Conservation (phyloP, 2,113 vertebrate species). For the Cavia porcellus region DNA sequence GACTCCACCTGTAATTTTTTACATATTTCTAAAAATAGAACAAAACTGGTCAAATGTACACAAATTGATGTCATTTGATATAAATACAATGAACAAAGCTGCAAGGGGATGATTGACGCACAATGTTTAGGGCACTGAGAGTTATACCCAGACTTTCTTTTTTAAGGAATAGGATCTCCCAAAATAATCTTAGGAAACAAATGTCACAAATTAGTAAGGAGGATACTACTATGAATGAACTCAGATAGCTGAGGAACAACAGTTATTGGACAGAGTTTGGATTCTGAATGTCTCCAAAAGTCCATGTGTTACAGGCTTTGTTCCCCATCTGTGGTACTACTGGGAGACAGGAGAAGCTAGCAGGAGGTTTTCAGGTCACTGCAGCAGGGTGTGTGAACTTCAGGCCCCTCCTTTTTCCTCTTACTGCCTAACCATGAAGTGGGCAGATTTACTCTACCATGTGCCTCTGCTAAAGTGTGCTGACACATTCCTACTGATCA, state of each 20-base stretch:
- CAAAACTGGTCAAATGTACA: background rate
- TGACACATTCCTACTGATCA: background rate
- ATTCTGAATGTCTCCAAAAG: background rate
- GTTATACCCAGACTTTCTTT: constrained; percentile 20
- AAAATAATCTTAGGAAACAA: constrained; percentile 72
- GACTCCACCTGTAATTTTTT: background rate
- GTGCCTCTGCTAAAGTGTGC: background rate
- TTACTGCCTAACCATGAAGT: background rate
- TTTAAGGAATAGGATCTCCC: constrained; percentile 69
- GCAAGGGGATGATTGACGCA: background rate
- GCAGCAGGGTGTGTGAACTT: too few species aligned
- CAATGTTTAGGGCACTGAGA: background rate
- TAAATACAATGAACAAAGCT: background rate
- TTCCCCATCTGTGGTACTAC: background rate
- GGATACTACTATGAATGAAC: background rate
- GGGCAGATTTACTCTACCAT: background rate
- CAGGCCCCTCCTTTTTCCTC: background rate
- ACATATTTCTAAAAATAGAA: background rate
- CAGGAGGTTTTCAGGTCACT: background rate
- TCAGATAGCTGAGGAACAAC: background rate
- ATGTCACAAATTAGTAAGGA: background rate
- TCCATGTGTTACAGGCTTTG: background rate
- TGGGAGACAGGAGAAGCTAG: background rate
- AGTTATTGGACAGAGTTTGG: background rate
- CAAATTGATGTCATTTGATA: background rate